A percentile compares a stretch with the other conserved stretches of the same genome.
These are phyloP conservation scores for Felis chaus DNA, from an alignment of 2,113 vertebrate species.

Conservation along the genomic window DNA sequence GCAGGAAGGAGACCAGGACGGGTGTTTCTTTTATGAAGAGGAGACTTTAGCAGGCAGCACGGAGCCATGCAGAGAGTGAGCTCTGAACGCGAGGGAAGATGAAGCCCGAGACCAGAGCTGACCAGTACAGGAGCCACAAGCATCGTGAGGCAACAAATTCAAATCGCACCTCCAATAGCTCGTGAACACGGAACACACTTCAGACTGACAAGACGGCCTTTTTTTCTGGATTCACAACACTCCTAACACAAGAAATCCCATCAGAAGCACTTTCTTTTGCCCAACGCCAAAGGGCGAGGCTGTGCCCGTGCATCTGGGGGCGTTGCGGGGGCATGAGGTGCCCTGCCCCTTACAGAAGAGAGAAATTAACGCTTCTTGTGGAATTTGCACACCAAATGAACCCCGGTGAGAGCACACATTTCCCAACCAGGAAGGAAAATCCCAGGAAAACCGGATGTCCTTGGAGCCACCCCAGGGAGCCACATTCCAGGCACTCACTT, in stretches of 20 bases:
- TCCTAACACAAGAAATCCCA: background rate
- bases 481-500: fast-evolving
- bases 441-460: fast-evolving
- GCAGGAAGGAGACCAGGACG: background rate
- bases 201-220: background rate
- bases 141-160: background rate
- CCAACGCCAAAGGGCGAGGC: fast-evolving
- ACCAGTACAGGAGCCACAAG: fast-evolving
- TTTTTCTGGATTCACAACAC: background rate
- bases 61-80: fast-evolving
- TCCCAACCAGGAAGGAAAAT: background rate
- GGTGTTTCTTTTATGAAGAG: background rate
- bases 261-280: background rate
- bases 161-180: fast-evolving
- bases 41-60: fast-evolving
- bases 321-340: fast-evolving
- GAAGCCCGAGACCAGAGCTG: background rate
- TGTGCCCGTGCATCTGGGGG: fast-evolving
- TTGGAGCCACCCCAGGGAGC: background rate
- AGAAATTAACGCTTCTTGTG: background rate
- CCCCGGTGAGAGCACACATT: background rate
- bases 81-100: fast-evolving
- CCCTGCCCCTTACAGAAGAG: fast-evolving
- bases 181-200: fast-evolving
- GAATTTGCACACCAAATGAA: background rate